Conservation (phyloP, 1,140 invertebrate species). For the Ditylenchus dipsaci region DNA sequence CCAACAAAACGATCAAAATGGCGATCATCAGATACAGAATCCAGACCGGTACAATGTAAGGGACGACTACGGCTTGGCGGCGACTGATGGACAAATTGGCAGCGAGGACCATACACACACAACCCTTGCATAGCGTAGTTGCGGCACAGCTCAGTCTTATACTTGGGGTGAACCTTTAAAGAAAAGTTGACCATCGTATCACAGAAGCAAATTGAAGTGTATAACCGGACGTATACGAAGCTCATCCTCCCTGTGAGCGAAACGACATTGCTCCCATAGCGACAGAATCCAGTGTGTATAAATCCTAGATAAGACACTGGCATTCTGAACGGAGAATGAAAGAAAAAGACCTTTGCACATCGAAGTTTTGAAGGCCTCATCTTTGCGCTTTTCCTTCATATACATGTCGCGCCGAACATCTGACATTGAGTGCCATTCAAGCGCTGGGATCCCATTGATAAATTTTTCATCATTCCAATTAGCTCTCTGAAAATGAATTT, state of each 20-base stretch:
- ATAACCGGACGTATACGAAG: constrained; percentile 64
- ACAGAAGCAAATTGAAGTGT: not conserved
- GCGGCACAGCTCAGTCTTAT: constrained; percentile 95
- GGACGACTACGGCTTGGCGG: too few species aligned
- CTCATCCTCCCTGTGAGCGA: constrained; percentile 86
- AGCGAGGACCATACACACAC: constrained; percentile 93
- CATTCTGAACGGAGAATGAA: not conserved
- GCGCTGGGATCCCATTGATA: not conserved
- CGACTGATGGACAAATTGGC: constrained; percentile 70
- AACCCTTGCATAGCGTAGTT: constrained; percentile 92
- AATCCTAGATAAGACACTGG: constrained; percentile 60
- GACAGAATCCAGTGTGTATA: constrained; percentile 88
- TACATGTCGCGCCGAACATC: not conserved
- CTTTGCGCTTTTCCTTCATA: constrained; percentile 14
- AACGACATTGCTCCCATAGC: constrained; percentile 99
- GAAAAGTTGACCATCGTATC: not conserved
- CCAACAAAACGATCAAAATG: too few species aligned
- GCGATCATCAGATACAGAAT: too few species aligned
- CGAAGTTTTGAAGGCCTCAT: constrained; percentile 85
- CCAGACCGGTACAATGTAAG: too few species aligned
- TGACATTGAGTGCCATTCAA: constrained; percentile 13
- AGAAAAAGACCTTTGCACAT: constrained; percentile 73
- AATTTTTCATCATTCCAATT: not conserved
- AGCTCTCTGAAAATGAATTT: too few species aligned
- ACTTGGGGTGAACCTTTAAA: constrained; percentile 79